Percentiles rank a stretch among this genome's conserved stretches.
Conservation (phyloP, 2,888 invertebrate species). For the Prosopocoilus inquinatus region DNA sequence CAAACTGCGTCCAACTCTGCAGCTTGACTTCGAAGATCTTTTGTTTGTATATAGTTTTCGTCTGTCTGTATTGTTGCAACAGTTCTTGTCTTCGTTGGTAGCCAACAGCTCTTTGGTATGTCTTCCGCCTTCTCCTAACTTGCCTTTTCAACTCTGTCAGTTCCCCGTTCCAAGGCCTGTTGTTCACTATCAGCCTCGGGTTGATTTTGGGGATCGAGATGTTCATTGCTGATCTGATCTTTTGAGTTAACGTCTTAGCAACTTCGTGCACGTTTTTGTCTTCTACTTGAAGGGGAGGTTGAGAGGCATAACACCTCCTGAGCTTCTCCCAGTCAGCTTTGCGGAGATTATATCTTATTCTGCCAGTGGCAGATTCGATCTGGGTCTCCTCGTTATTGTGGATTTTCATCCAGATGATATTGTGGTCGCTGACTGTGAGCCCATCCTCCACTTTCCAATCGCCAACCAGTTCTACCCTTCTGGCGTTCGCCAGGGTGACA, state of each 20-base stretch:
- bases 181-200: background rate
- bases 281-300: background rate
- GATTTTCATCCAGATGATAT: background rate
- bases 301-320: background rate
- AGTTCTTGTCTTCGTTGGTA: too few species aligned
- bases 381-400: background rate
- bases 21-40: too few species aligned
- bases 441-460: conserved; percentile 4
- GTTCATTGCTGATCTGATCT: background rate
- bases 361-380: background rate
- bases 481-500: conserved; percentile 6
- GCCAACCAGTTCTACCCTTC: background rate
- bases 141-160: too few species aligned
- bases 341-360: conserved; percentile 2
- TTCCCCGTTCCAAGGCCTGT: too few species aligned
- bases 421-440: conserved; percentile 6
- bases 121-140: too few species aligned
- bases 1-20: too few species aligned
- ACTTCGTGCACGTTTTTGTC: background rate
- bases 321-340: conserved; percentile 8
- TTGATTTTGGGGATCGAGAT: background rate
- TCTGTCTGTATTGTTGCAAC: too few species aligned
- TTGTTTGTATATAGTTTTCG: too few species aligned
- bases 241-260: background rate
- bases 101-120: too few species aligned